Conservation (phyloP, 2,113 vertebrate genomes). For the Plectropomus leopardus region DNA sequence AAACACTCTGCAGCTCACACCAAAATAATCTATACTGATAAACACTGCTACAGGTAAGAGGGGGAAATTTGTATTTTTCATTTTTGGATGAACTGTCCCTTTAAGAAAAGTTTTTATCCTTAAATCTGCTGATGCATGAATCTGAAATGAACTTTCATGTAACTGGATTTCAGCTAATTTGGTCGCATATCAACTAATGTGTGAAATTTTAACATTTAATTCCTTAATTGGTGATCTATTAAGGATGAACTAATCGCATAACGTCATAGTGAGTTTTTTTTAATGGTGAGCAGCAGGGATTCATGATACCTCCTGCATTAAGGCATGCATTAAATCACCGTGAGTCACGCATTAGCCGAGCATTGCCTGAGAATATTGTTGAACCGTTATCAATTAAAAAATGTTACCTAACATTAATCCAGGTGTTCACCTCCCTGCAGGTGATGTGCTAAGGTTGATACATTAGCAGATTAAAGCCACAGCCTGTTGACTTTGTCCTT, state of each 20-base stretch:
- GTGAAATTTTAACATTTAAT: background rate
- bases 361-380: background rate
- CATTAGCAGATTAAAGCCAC: constrained; percentile 16
- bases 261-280: background rate
- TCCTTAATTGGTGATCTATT: background rate
- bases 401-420: constrained; percentile 19
- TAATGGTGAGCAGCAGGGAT: background rate
- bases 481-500: constrained; percentile 45
- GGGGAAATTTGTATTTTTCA: too few species aligned
- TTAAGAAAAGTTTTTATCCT: too few species aligned
- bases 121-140: too few species aligned
- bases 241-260: background rate
- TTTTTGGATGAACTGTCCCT: too few species aligned
- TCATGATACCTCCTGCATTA: background rate
- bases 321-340: too few species aligned
- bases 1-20: too few species aligned
- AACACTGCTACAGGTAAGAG: too few species aligned
- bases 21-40: too few species aligned
- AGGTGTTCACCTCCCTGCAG: constrained; percentile 13
- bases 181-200: background rate
- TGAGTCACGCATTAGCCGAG: background rate
- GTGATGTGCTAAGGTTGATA: background rate
- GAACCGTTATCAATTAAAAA: background rate
- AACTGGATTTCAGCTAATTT: background rate
- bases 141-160: too few species aligned